Evolutionary conservation across 2,888 invertebrate genomes (phyloP).

Genomic region (Noctua janthe): DNA sequence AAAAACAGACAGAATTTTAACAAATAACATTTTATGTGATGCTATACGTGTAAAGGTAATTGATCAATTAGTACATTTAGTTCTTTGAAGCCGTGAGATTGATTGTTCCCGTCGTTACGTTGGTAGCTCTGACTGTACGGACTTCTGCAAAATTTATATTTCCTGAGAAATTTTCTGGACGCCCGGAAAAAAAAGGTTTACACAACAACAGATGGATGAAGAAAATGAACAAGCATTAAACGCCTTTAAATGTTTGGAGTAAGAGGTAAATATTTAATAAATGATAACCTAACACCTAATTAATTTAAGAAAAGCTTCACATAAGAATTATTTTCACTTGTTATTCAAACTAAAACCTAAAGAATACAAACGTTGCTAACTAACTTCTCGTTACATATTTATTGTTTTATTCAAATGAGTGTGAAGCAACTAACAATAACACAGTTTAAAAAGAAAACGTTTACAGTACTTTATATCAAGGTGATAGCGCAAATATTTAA

Average conservation of each 20-base stretch:
- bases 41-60: not conserved
- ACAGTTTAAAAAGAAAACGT: slow-evolving; percentile 28
- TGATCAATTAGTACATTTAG: not conserved
- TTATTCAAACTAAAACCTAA: slow-evolving; percentile 31
- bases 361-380: slow-evolving; percentile 9
- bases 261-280: slow-evolving; percentile 3
- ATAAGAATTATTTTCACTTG: slow-evolving; percentile 2
- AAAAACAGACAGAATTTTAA: not conserved
- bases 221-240: not conserved
- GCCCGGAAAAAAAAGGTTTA: not conserved
- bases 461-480: slow-evolving; percentile 26
- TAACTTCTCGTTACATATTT: slow-evolving; percentile 3
- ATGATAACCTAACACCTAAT: slow-evolving; percentile 6
- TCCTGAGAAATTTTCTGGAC: not conserved
- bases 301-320: slow-evolving; percentile 5
- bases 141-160: slow-evolving; percentile 9
- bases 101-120: slow-evolving; percentile 3
- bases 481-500: slow-evolving; percentile 24
- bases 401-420: slow-evolving; percentile 34
- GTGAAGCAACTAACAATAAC: slow-evolving; percentile 23
- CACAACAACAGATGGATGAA: not conserved
- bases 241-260: not conserved
- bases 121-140: not conserved
- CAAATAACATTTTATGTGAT: not conserved
- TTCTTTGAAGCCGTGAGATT: slow-evolving; percentile 35